Base-by-base conservation (phyloP, 2,888 invertebrate genomes). In the Luperina testacea region DNA sequence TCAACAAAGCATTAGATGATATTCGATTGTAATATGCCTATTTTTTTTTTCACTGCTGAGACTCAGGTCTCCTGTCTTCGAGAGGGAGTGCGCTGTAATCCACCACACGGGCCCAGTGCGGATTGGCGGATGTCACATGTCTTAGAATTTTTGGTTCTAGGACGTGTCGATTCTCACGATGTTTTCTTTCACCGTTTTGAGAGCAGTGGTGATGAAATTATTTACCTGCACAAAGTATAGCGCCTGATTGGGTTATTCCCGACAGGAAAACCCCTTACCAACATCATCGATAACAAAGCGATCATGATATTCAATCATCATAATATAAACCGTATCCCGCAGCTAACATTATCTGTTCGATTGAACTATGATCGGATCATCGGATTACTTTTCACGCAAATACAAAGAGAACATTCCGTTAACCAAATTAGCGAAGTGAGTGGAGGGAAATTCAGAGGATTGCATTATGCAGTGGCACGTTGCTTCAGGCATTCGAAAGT, bases 391-490 rank as follows among this genome's bases (percentile, higher is more conserved):
- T 64, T 38, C 13, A 59, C 48, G 17, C 2, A 42, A 83, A 27
- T 13, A 48, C 20, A 75, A 75, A 63, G 27, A 69, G 42, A 74
- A 64, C 32, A 78, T 65, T 61, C 48, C 11, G 71, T 48, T 74
- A 78, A 72, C 48, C 42, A 48, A 74, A 72, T 83, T 86, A 71
- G n/a, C 8, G n/a, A 64, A 82, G 73, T 82, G 67, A 68, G 48
- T 74, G 11, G 15, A 48, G 48, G 20, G 27, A 63, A 38, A 70
- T 72, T 53, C 42, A 59, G 51, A 42, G 78, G 63, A 86, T 61
- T 83, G 83, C 75, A 78, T 83, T 74, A 83, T 86, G 83, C 79
- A 86, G 42, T 67, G 42, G 67, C 72, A 65, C 74, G 73, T 65
- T 70, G 69, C 74, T 79, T 57, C 74, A 70, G 72, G 84, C 79